Evolutionary conservation across 2,113 vertebrate genomes (phyloP).

Genomic region (Glaucomys volans): DNA sequence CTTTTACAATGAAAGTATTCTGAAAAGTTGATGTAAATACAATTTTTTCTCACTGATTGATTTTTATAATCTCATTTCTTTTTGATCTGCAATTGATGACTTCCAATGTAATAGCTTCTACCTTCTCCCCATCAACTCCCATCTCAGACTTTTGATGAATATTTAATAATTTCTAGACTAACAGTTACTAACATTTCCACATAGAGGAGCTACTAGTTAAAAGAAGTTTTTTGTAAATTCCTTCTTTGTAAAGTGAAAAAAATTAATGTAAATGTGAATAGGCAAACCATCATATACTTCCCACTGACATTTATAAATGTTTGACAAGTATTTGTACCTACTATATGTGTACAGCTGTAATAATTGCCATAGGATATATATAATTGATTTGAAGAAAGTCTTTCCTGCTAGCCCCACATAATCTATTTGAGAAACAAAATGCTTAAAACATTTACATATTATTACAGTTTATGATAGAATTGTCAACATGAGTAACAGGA

Average conservation of each 20-base stretch:
- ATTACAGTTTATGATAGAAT: slow-evolving; percentile 36
- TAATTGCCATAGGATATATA: neutral
- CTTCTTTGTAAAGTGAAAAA: slow-evolving; percentile 39
- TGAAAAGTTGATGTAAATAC: slow-evolving; percentile 29
- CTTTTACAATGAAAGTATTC: slow-evolving; percentile 18
- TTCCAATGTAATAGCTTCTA: neutral
- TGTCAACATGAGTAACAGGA: slow-evolving; percentile 18
- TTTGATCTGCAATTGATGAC: slow-evolving; percentile 41
- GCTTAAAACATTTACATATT: slow-evolving; percentile 61
- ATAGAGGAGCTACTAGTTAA: slow-evolving; percentile 68
- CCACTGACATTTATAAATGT: slow-evolving; percentile 46
- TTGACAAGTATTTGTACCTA: slow-evolving; percentile 42
- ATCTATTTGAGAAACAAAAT: slow-evolving; percentile 57
- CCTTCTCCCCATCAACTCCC: slow-evolving; percentile 30
- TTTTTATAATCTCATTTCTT: slow-evolving; percentile 56
- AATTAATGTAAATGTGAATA: slow-evolving; percentile 23
- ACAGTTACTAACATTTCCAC: slow-evolving; percentile 64
- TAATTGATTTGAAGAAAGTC: slow-evolving; percentile 53
- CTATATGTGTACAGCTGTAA: neutral
- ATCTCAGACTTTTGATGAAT: slow-evolving; percentile 66
- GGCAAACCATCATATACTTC: slow-evolving; percentile 31
- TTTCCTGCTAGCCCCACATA: neutral
- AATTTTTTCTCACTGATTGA: slow-evolving; percentile 13
- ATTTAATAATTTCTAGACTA: slow-evolving; percentile 69
- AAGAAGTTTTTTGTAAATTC: slow-evolving; percentile 61